Evolutionary conservation across 2,797 vertebrate species (phyloP).

Genomic region (Chloroceryle amazona): DNA sequence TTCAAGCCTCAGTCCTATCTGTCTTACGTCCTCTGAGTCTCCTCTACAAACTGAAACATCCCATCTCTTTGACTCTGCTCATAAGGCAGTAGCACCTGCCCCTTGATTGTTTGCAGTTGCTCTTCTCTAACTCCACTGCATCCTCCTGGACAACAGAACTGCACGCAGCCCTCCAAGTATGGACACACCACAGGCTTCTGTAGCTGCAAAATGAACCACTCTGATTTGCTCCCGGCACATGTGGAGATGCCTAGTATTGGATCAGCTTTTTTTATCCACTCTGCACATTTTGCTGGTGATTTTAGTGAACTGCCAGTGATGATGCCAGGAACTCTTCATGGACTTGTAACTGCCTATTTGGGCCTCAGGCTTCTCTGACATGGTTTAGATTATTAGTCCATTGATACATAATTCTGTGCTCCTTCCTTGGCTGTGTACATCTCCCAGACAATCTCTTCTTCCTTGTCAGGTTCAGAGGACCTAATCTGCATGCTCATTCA

Average conservation of each 20-base stretch:
- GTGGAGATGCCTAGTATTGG: rapidly evolving
- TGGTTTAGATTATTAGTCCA: neutral
- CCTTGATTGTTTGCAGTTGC: neutral
- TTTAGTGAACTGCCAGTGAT: neutral
- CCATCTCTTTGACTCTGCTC: neutral
- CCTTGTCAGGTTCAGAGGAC: neutral
- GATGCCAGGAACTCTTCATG: neutral
- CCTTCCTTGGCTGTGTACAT: neutral
- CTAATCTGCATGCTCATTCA: neutral
- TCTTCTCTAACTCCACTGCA: neutral
- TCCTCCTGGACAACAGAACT: neutral
- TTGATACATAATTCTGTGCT: rapidly evolving
- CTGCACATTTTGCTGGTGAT: neutral
- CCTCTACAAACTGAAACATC: neutral
- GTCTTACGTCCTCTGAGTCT: neutral
- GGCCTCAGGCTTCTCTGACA: neutral
- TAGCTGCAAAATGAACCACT: neutral
- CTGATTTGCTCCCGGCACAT: neutral
- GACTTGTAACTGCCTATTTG: neutral
- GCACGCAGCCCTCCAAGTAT: neutral
- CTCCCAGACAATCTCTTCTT: neutral
- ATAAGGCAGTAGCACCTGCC: neutral
- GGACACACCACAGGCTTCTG: neutral
- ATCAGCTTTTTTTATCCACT: rapidly evolving
- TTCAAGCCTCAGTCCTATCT: neutral